Conservation (phyloP, 1,140 invertebrate genomes). For the Ceratina australensis region DNA sequence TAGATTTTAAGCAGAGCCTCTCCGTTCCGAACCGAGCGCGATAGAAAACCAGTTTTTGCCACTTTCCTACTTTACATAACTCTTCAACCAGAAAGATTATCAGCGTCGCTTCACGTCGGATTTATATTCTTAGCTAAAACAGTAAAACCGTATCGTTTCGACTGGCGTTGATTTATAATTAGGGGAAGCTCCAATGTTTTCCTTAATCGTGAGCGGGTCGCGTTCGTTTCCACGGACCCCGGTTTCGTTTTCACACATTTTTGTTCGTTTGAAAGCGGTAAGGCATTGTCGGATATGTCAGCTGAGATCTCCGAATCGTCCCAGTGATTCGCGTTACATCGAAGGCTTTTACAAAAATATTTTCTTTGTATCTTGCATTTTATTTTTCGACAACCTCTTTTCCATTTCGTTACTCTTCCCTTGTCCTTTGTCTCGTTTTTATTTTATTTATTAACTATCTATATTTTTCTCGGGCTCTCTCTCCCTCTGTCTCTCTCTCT, state of each 20-base stretch:
- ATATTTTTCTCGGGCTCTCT: background rate
- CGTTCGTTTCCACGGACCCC: background rate
- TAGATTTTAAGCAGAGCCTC: background rate
- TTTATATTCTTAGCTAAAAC: background rate
- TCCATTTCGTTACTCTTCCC: background rate
- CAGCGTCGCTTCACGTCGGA: background rate
- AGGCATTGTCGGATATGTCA: slow-evolving; percentile 80
- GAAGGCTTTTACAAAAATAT: slow-evolving; percentile 79
- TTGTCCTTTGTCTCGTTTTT: slow-evolving; percentile 6
- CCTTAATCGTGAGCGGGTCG: slow-evolving; percentile 10
- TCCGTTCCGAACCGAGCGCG: background rate
- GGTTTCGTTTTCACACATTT: background rate
- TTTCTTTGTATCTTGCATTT: slow-evolving; percentile 45
- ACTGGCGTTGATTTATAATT: background rate
- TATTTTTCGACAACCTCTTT: slow-evolving; percentile 9
- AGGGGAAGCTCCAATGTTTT: background rate
- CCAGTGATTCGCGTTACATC: slow-evolving; percentile 72
- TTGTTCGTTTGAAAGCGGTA: slow-evolving; percentile 72
- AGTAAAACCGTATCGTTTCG: background rate
- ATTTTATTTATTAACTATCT: slow-evolving; percentile 21
- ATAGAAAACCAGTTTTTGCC: slow-evolving; percentile 24
- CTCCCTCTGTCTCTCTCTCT: background rate
- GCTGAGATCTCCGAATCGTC: slow-evolving; percentile 74
- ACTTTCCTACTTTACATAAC: slow-evolving; percentile 18
- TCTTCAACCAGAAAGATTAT: slow-evolving; percentile 24